phyloP scores from a whole-genome alignment of 1,140 invertebrate species.

The Samia ricini region DNA sequence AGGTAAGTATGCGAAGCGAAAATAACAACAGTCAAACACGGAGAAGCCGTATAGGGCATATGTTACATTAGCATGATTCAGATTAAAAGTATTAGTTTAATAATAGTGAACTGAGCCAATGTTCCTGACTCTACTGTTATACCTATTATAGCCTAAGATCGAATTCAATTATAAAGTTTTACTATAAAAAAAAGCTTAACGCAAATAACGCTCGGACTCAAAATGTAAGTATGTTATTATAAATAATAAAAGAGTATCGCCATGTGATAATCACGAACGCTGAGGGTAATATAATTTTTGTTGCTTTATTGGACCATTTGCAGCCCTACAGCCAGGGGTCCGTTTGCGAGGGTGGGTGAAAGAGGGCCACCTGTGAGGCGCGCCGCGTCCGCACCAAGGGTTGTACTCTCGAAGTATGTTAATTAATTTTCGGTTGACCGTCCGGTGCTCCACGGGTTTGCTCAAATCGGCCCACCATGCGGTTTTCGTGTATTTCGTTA shows the following conservation, averaged over 20 bases:
- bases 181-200: too few relatives aligned
- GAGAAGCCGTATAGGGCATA: too few relatives aligned
- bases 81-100: too few relatives aligned
- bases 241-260: background rate
- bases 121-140: too few relatives aligned
- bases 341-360: constrained; percentile 17
- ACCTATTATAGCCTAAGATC: too few relatives aligned
- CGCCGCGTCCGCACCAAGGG: constrained; percentile 35
- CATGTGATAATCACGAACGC: background rate
- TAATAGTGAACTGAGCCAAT: too few relatives aligned
- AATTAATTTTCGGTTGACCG: constrained; percentile 75
- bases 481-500: constrained; percentile 67
- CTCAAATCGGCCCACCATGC: constrained; percentile 59
- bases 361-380: constrained; percentile 51
- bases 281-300: background rate
- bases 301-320: background rate
- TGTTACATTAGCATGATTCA: too few relatives aligned
- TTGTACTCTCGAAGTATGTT: constrained; percentile 70
- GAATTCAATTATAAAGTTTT: too few relatives aligned
- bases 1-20: too few relatives aligned
- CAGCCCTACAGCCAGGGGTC: constrained; percentile 26
- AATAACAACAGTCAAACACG: too few relatives aligned
- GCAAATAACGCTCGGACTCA: too few relatives aligned
- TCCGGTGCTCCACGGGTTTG: constrained; percentile 44
- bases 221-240: too few relatives aligned